Base-by-base conservation (phyloP, 2,113 vertebrate genomes). In the Orientallactaga bullata region DNA sequence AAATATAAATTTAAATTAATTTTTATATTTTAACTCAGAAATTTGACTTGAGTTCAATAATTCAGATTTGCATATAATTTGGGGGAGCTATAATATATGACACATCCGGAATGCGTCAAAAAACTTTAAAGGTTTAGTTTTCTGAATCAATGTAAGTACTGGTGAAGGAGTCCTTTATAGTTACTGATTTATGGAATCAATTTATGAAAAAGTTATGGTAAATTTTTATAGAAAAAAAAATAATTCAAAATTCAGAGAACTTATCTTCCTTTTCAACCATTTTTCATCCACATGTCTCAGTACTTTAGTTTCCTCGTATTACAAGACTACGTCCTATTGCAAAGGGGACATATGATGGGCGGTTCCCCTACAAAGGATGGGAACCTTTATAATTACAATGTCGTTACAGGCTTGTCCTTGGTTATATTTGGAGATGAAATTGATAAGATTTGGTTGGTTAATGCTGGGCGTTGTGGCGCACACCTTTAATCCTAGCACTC, bases 61-160 rank as follows among this genome's bases (percentile, higher is more conserved):
- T 88, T 60, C 68, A 82, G 71, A 82, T 84, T 71, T 77, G 73
- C 24, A 81, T 12, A 58, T 60, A 85, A 10, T 89, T 95, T 71
- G 60, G 71, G 55, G n/a, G 60, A 68, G 28, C 32, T 42, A 66
- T 69, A 20, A 61, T 8, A n/a, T 47, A 66, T 9, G 12, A 89
- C 78, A 28, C 28, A 92, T 89, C 61, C 51, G 61, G 32, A 90
- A 61, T 73, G 5, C 69, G 23, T 90, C 61, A 88, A 68, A 90
- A 11, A 84, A 39, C 68, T 39, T 85, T 89, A 61, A 66, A 68
- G 77, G 66, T 68, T 83, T 83, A 21, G 28, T 65, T 88, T 88
- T 60, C 32, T 88, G 32, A 91, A 88, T 16, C 47, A 83, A 91
- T 74, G 71, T 55, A 69, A 85, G 79, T 42, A 85, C 28, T n/a